Evolutionary conservation across 2,113 vertebrate genomes (phyloP).

Genomic region (Martes martes): DNA sequence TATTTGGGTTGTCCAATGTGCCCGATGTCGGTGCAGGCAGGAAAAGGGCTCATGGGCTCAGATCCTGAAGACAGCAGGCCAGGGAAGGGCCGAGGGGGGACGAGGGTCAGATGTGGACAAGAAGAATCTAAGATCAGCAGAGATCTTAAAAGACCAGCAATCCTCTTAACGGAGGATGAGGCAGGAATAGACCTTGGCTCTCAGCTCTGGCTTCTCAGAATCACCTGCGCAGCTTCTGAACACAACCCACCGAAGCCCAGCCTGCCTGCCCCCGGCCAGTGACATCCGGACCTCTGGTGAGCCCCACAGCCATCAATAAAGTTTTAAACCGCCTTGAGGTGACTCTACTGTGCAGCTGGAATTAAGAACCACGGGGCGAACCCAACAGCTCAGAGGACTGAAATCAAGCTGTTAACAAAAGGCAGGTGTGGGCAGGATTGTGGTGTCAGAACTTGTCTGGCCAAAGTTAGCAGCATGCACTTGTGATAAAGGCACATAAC

Average conservation of each 20-base stretch:
- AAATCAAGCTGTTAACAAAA: neutral
- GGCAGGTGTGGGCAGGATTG: fast-evolving
- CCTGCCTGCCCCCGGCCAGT: neutral
- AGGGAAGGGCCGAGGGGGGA: neutral
- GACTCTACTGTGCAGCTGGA: neutral
- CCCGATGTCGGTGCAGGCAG: neutral
- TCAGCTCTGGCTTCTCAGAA: neutral
- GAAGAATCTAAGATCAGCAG: neutral
- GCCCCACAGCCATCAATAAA: neutral
- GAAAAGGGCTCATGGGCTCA: neutral
- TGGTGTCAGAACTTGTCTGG: neutral
- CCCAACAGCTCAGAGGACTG: neutral
- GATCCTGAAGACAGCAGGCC: neutral
- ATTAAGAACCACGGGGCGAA: neutral
- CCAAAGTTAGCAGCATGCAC: neutral
- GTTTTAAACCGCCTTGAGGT: neutral
- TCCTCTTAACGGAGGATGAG: neutral
- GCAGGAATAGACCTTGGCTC: neutral
- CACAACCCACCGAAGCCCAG: neutral
- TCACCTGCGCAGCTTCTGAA: neutral
- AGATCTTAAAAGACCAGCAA: neutral
- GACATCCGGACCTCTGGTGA: neutral
- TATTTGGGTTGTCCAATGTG: neutral
- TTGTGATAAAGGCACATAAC: neutral
- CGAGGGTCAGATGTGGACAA: neutral